Evolutionary conservation across 2,797 vertebrate genomes (phyloP).

Genomic region (Anomalospiza imberbis): DNA sequence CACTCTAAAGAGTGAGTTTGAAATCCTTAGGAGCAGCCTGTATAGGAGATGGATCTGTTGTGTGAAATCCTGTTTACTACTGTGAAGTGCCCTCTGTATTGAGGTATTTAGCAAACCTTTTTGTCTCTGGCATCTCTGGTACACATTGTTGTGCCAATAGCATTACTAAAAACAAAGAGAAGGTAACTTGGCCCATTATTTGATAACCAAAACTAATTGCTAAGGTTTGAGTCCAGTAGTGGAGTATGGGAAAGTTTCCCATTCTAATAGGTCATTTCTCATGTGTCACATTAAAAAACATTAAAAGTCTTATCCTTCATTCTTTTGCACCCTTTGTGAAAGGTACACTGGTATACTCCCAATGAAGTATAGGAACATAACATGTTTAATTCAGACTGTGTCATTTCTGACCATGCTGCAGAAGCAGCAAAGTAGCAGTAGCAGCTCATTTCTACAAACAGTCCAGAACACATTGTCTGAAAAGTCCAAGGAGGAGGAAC

Average conservation of each 20-base stretch:
- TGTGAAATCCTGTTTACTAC: background rate
- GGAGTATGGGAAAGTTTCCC: background rate
- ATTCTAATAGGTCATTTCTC: background rate
- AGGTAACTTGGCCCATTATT: background rate
- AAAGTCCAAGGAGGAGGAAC: constrained; percentile 29
- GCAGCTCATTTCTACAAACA: constrained; percentile 18
- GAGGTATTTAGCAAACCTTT: background rate
- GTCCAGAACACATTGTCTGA: background rate
- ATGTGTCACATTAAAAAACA: background rate
- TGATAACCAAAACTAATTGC: background rate
- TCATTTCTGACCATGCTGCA: background rate
- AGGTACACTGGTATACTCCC: background rate
- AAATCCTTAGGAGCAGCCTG: background rate
- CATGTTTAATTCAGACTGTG: background rate
- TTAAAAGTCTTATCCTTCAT: background rate
- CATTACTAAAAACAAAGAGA: background rate
- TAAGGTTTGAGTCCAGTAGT: background rate
- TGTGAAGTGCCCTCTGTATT: background rate
- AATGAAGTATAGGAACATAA: background rate
- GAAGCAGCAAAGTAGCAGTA: background rate
- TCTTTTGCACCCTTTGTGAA: background rate
- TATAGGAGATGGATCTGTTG: background rate
- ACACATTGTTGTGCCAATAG: background rate
- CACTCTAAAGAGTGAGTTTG: background rate
- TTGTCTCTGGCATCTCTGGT: background rate